A percentile compares a stretch with the other conserved stretches of the same genome.
These are phyloP conservation scores for Atractosteus spatula DNA, from an alignment of 2,113 vertebrate species.

Conservation along the genomic window DNA sequence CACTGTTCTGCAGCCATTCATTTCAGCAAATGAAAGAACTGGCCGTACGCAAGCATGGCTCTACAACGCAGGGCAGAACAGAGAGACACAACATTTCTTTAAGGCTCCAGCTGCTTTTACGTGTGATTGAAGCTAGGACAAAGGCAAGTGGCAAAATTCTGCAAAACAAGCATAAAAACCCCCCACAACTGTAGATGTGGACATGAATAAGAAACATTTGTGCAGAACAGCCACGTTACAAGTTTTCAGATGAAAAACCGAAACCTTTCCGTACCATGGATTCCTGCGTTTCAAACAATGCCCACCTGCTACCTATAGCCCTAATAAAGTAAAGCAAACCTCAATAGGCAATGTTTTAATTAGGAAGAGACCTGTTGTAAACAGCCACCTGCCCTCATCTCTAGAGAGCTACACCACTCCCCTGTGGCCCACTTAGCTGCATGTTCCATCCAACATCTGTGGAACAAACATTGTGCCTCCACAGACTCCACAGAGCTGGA, in stretches of 20 bases:
- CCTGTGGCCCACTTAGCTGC: conserved; percentile 73
- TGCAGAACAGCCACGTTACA: neutral
- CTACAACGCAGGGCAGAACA: too few relatives aligned
- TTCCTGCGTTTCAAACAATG: conserved; percentile 39
- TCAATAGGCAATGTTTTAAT: conserved; percentile 23
- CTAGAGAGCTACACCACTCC: conserved; percentile 58
- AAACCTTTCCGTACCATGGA: conserved; percentile 30
- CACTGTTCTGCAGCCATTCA: too few relatives aligned
- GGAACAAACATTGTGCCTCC: conserved; percentile 60
- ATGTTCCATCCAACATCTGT: conserved; percentile 64
- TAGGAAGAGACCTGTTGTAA: conserved; percentile 34
- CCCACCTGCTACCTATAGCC: conserved; percentile 59
- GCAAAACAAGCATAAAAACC: too few relatives aligned
- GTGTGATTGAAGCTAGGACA: too few relatives aligned
- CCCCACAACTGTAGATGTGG: too few relatives aligned
- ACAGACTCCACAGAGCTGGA: conserved; percentile 65
- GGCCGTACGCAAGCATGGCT: too few relatives aligned
- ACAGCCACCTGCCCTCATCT: conserved; percentile 55
- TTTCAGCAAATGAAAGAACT: too few relatives aligned
- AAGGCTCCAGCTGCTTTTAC: too few relatives aligned
- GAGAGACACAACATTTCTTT: too few relatives aligned
- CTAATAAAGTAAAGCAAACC: neutral
- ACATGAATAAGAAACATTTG: too few relatives aligned
- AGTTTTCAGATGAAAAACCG: conserved; percentile 30
- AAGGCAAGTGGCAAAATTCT: too few relatives aligned